A percentile compares a stretch with the other conserved stretches of the same genome.
Evolutionary conservation across 1,140 invertebrate species (phyloP).

Genomic region (Goniozus legneri): DNA sequence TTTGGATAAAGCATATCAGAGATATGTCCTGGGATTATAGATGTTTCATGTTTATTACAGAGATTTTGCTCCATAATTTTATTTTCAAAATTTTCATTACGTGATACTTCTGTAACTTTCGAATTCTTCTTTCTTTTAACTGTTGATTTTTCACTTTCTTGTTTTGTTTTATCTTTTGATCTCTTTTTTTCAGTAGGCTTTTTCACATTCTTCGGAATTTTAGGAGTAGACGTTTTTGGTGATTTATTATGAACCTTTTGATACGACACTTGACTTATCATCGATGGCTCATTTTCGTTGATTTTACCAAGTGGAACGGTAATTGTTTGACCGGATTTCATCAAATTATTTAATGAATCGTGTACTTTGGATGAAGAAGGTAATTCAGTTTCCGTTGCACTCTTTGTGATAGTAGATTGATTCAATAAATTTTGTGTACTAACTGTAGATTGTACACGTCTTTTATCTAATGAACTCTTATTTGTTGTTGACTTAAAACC

Average conservation of each 20-base stretch:
- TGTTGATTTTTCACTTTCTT: not conserved
- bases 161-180: not conserved
- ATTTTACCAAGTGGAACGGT: too few relatives aligned
- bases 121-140: conserved; percentile 9
- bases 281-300: too few relatives aligned
- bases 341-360: too few relatives aligned
- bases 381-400: too few relatives aligned
- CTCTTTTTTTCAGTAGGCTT: not conserved
- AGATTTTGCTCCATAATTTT: not conserved
- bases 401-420: too few relatives aligned
- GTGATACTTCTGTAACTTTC: not conserved
- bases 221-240: not conserved
- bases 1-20: conserved; percentile 41
- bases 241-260: too few relatives aligned
- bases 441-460: not conserved
- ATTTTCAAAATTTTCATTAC: conserved; percentile 1
- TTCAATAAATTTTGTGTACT: too few relatives aligned
- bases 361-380: too few relatives aligned
- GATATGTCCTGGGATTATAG: conserved; percentile 40
- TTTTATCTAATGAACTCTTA: too few relatives aligned
- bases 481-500: too few relatives aligned
- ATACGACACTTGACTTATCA: too few relatives aligned
- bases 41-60: conserved; percentile 3
- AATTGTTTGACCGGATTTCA: too few relatives aligned
- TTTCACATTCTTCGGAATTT: not conserved